Conservation (phyloP, 2,113 vertebrate species). For the Stegastes partitus region DNA sequence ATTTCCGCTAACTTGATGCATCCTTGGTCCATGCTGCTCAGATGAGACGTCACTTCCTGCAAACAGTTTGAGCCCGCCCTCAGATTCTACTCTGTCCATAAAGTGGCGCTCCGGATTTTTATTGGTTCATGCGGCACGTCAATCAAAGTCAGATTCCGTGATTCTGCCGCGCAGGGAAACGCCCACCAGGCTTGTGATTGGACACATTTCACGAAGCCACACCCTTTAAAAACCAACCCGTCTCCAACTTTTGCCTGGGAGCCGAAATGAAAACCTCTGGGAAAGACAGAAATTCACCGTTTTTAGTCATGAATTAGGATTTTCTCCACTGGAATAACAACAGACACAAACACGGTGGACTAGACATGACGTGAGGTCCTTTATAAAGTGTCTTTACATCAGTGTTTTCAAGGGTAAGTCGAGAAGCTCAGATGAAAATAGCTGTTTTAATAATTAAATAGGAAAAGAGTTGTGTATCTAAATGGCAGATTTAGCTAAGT, state of each 20-base stretch:
- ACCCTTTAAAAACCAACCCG: conserved; percentile 48
- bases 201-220: conserved; percentile 43
- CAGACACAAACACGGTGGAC: conserved; percentile 18
- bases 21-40: conserved; percentile 26
- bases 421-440: conserved; percentile 31
- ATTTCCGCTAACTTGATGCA: not conserved
- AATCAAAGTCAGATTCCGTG: not conserved
- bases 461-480: conserved; percentile 15
- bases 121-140: conserved; percentile 58
- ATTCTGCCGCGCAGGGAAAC: not conserved
- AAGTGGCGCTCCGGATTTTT: conserved; percentile 42
- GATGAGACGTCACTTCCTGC: conserved; percentile 73
- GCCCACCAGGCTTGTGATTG: conserved; percentile 62
- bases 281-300: conserved; percentile 51
- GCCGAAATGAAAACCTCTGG: conserved; percentile 73
- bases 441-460: conserved; percentile 17
- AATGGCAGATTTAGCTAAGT: not conserved
- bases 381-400: conserved; percentile 6
- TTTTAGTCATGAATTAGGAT: conserved; percentile 49
- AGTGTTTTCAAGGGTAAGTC: conserved; percentile 73
- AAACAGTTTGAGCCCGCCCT: not conserved
- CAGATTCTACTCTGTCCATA: not conserved
- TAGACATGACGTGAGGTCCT: conserved; percentile 68
- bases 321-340: conserved; percentile 40
- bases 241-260: conserved; percentile 59